These are phyloP conservation scores for Sarotherodon lohbergeri DNA, from an alignment of 2,113 vertebrate species.

Conservation along the genomic window DNA sequence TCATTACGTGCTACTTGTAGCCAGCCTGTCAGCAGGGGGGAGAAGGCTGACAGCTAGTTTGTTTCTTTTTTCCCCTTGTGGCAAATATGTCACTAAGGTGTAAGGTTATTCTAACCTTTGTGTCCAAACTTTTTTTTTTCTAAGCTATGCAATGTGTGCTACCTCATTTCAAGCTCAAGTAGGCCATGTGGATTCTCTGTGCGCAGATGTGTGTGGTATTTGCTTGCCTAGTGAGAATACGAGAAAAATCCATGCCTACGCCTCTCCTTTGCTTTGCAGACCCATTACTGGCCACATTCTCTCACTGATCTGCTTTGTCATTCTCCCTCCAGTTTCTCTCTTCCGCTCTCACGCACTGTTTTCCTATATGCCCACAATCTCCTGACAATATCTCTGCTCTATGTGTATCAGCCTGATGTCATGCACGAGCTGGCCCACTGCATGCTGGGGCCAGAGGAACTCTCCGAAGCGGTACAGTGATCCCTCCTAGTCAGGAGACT, in stretches of 20 bases:
- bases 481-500: conserved; percentile 11
- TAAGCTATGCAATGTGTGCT: conserved; percentile 5
- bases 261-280: conserved; percentile 26
- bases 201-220: conserved; percentile 11
- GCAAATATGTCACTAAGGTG: conserved; percentile 26
- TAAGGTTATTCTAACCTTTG: conserved; percentile 14
- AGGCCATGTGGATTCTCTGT: conserved; percentile 10
- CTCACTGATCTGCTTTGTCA: conserved; percentile 64
- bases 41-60: neutral
- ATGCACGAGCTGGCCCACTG: conserved; percentile 76
- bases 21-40: conserved; percentile 26
- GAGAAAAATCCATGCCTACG: conserved; percentile 15
- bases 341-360: conserved; percentile 5
- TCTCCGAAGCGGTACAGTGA: conserved; percentile 76
- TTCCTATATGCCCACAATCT: neutral
- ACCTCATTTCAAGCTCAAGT: conserved; percentile 52
- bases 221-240: conserved; percentile 7
- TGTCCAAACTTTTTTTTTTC: neutral
- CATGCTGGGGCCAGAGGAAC: conserved; percentile 80
- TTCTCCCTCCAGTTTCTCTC: neutral
- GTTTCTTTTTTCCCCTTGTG: neutral
- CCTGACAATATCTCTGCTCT: conserved; percentile 27
- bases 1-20: conserved; percentile 57
- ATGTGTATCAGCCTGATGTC: conserved; percentile 73
- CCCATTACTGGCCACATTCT: conserved; percentile 15